Base-by-base conservation (phyloP, 2,888 invertebrate species). In the Ormyrus labotus region DNA sequence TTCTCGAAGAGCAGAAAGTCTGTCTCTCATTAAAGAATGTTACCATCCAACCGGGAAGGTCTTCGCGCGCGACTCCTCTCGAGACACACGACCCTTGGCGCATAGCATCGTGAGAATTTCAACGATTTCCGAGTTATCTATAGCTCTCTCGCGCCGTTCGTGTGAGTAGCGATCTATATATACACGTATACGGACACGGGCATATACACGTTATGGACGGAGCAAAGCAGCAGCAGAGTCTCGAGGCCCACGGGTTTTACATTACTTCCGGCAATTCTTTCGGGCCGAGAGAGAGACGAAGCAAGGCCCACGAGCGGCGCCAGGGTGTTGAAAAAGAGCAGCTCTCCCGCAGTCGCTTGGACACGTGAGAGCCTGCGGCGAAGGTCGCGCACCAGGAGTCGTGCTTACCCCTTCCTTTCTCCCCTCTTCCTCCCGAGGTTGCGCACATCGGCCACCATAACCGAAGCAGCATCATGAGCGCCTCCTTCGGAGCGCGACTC, bases 191-290 rank as follows among this genome's bases (percentile, higher is more conserved):
- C 9, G 13, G n/a, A 60, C 51, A 45, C 55, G 51, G 45, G 64
- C 45, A 57, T 65, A 45, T 68, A 68, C 63, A 50, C 61, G 76
- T 69, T 50, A 34, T 19, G 19, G 19, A 19, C 19, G 19, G 19
- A 19, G 19, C 19, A 19, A 19, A 19, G 19, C 13, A 55, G 63
- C 50, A 71, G 53, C 45, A 74, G 83, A 19, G 19, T 19, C 64
- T 84, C 80, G 82, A 84, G 84, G 84, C 82, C 81, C 83, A 86
- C 84, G 85, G 84, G 57, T 86, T 87, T 89, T 88, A 90, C 91
- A 90, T 90, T 91, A 91, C 90, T 91, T 91, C 91, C 92, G 92
- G 91, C 90, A 86, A 88, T 86, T 87, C 85, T 82, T 9, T 10
- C 65, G n/a, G 48, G 65, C 51, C 51, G 13, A 45, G 8, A 19